These are phyloP conservation scores for Chelonia mydas DNA, from an alignment of 2,797 vertebrate species.

Conservation along the genomic window DNA sequence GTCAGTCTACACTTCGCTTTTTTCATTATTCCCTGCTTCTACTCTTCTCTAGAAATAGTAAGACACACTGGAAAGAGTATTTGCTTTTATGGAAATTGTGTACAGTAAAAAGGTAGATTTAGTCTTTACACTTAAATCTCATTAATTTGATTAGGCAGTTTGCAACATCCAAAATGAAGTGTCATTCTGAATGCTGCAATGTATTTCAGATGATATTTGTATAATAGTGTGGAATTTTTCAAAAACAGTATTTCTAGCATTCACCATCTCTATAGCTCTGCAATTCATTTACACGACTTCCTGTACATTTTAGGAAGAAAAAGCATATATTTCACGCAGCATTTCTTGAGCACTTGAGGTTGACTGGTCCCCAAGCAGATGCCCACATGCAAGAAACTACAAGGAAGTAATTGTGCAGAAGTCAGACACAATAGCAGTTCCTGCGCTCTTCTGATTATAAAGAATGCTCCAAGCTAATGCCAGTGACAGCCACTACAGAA, in stretches of 20 bases:
- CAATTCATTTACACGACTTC: background rate
- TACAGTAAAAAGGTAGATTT: background rate
- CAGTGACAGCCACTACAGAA: background rate
- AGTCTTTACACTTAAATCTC: background rate
- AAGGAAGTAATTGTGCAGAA: background rate
- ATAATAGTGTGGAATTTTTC: background rate
- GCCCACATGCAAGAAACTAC: background rate
- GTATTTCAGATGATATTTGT: background rate
- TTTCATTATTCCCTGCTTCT: background rate
- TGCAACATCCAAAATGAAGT: background rate
- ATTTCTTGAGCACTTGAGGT: background rate
- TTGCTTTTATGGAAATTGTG: background rate
- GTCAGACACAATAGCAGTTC: background rate
- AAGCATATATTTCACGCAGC: background rate
- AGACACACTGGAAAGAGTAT: background rate
- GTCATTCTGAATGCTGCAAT: background rate
- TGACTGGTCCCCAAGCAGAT: background rate
- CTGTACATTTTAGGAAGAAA: background rate
- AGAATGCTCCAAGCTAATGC: background rate
- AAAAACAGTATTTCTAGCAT: background rate
- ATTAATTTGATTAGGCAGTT: background rate
- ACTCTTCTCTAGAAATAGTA: background rate
- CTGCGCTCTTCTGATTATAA: background rate
- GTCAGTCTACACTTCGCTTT: background rate
- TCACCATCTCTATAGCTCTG: background rate